A percentile compares a stretch with the other conserved stretches of the same genome.
Conservation (phyloP, 2,797 vertebrate species). For the Dallia pectoralis region DNA sequence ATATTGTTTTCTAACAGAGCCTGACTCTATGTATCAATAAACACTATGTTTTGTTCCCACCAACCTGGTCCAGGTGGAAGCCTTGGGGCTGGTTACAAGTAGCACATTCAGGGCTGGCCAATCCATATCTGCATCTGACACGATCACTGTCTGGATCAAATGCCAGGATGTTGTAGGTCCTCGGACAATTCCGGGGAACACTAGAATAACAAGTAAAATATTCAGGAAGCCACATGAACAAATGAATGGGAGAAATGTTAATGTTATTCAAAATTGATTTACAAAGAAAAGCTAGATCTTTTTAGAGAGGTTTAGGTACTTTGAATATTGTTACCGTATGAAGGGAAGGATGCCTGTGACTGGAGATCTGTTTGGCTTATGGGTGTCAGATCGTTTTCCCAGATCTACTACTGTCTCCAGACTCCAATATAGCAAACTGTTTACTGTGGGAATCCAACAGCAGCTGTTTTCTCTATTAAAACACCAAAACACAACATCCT, state of each 20-base stretch:
- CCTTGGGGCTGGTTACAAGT: slow-evolving; percentile 35
- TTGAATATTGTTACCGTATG: slow-evolving; percentile 43
- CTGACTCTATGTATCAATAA: not conserved
- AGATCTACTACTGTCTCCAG: slow-evolving; percentile 50
- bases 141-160: slow-evolving; percentile 61
- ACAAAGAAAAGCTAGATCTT: not conserved
- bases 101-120: not conserved
- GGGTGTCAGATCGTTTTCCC: slow-evolving; percentile 62
- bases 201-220: slow-evolving; percentile 23
- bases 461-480: slow-evolving; percentile 37
- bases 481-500: slow-evolving; percentile 13
- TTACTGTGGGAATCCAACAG: slow-evolving; percentile 43
- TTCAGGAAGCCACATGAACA: not conserved
- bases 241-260: not conserved
- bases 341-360: slow-evolving; percentile 47
- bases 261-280: too few relatives aligned
- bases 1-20: too few relatives aligned
- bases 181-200: slow-evolving; percentile 62
- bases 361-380: slow-evolving; percentile 54
- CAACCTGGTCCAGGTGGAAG: slow-evolving; percentile 54
- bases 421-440: fast-evolving
- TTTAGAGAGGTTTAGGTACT: not conserved
- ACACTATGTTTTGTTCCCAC: not conserved
- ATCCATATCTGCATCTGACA: slow-evolving; percentile 56
- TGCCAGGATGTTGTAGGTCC: slow-evolving; percentile 45